Evolutionary conservation across 2,113 vertebrate genomes (phyloP).

Genomic region (Poicephalus meyeri): DNA sequence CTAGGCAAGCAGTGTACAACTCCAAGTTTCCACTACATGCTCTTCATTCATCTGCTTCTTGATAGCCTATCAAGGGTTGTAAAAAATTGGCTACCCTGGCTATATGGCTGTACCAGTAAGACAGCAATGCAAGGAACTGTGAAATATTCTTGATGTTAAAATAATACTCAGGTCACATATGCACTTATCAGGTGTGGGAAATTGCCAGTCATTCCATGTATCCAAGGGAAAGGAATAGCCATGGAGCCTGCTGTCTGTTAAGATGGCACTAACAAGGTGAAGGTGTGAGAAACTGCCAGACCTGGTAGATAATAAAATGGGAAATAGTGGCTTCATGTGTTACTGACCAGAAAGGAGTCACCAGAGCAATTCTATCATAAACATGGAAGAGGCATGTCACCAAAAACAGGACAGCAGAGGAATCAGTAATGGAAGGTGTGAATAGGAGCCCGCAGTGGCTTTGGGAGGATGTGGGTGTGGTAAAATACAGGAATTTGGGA

Average conservation of each 20-base stretch:
- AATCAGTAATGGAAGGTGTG: neutral
- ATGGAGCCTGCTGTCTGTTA: neutral
- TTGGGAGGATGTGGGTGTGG: neutral
- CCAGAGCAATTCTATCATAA: neutral
- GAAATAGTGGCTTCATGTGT: neutral
- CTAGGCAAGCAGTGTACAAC: neutral
- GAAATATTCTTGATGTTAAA: neutral
- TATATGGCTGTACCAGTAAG: neutral
- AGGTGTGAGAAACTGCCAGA: neutral
- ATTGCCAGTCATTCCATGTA: neutral
- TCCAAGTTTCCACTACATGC: accelerated
- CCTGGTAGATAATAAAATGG: accelerated
- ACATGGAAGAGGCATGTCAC: neutral
- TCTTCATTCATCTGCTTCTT: neutral
- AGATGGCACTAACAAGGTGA: neutral
- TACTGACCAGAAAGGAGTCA: accelerated
- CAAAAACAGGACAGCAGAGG: neutral
- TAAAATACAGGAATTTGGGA: neutral
- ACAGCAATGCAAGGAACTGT: neutral
- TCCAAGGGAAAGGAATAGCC: neutral
- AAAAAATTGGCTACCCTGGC: neutral
- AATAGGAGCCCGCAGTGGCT: neutral
- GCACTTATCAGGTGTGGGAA: neutral
- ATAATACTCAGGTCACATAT: neutral
- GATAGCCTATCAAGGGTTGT: neutral